phyloP scores from a whole-genome alignment of 2,113 vertebrate species.

The Cariama cristata region DNA sequence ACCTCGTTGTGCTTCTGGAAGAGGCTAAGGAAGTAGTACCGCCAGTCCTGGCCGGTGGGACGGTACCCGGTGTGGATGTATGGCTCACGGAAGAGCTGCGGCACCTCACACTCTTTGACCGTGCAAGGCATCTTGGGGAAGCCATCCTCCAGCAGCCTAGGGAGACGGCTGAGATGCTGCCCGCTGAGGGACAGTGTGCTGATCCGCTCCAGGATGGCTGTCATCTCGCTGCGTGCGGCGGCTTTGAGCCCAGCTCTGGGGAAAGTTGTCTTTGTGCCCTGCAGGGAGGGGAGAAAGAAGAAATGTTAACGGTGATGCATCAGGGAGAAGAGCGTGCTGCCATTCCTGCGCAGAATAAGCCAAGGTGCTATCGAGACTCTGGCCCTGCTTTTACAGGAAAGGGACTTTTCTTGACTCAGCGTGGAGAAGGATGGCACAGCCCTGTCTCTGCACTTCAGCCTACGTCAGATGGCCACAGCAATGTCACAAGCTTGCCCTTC shows the following conservation, averaged over 20 bases:
- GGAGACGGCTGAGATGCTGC: constrained; percentile 83
- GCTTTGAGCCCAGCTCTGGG: rapidly evolving
- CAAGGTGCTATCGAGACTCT: rapidly evolving
- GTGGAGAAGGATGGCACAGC: background rate
- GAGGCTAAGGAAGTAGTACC: constrained; percentile 90
- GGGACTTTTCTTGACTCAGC: background rate
- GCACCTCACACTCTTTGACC: constrained; percentile 82
- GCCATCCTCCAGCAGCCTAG: constrained; percentile 78
- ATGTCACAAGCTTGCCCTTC: background rate
- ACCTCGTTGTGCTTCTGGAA: constrained; percentile 94
- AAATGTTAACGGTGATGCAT: background rate
- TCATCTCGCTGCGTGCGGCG: constrained; percentile 32
- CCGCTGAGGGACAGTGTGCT: constrained; percentile 82
- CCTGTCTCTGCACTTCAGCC: background rate
- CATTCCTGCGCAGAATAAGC: background rate
- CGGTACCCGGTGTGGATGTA: constrained; percentile 90
- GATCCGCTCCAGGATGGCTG: constrained; percentile 82
- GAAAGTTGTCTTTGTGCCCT: background rate
- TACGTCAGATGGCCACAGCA: background rate
- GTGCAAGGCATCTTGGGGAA: constrained; percentile 84
- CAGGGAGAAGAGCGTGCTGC: rapidly evolving
- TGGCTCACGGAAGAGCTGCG: constrained; percentile 88
- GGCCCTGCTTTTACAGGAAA: background rate
- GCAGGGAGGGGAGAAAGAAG: background rate
- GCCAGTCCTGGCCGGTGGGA: constrained; percentile 85